These are phyloP conservation scores for Habrosyne pyritoides DNA, from an alignment of 2,888 invertebrate genomes.

Conservation along the genomic window DNA sequence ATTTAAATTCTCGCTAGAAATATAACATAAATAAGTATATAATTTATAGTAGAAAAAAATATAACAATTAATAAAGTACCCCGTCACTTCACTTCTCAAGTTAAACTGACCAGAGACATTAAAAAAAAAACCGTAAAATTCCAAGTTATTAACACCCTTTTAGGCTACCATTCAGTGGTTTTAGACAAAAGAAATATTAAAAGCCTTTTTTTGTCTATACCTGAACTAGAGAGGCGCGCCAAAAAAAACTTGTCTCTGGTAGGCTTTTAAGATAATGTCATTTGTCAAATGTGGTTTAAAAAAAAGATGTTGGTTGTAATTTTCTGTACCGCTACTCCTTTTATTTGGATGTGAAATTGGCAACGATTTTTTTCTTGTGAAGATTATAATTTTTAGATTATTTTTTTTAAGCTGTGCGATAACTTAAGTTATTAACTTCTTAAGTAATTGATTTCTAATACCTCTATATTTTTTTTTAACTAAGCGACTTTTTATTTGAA, in stretches of 20 bases:
- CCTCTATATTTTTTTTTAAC: no score
- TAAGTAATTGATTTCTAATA: no score
- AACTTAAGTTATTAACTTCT: no score
- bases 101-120: neutral
- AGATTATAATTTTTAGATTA: no score
- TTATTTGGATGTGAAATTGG: no score
- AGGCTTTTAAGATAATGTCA: conserved; percentile 28
- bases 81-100: neutral
- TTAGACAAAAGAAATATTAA: conserved; percentile 1
- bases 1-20: no score
- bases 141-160: conserved; percentile 9
- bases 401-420: no score
- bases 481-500: no score
- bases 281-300: conserved; percentile 16
- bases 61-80: no score
- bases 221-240: conserved; percentile 25
- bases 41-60: no score
- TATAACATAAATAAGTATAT: no score
- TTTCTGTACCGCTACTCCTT: neutral
- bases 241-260: conserved; percentile 17
- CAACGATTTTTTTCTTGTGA: no score
- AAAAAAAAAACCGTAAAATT: neutral
- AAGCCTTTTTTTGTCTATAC: conserved; percentile 12
- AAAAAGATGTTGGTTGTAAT: conserved; percentile 2
- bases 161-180: neutral